Percentiles rank a stretch among this genome's conserved stretches.
These are phyloP conservation scores for Ooceraea biroi DNA, from an alignment of 1,140 invertebrate species.

Conservation along the genomic window DNA sequence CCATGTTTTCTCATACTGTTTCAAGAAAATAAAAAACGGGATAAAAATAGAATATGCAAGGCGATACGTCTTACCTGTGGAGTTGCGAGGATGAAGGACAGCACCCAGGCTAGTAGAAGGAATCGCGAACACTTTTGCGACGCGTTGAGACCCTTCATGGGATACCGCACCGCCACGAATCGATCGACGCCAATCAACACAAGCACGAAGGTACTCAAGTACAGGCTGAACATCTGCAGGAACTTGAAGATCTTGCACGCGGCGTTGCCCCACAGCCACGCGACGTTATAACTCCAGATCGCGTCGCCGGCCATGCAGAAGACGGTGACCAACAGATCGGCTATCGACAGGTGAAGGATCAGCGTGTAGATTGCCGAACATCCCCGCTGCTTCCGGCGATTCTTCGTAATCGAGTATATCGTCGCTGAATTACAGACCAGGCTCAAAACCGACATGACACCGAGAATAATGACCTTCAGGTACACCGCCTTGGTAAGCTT, in stretches of 20 bases:
- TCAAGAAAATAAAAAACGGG: not conserved
- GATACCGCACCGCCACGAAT: conserved; percentile 93
- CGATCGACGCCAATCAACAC: conserved; percentile 94
- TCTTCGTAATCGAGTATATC: conserved; percentile 90
- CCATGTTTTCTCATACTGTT: no score
- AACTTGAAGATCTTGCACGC: conserved; percentile 94
- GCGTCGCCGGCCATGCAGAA: conserved; percentile 93
- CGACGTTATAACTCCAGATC: conserved; percentile 92
- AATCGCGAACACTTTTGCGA: conserved; percentile 88
- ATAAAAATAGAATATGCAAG: not conserved
- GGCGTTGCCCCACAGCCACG: conserved; percentile 92
- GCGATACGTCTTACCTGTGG: conserved; percentile 90
- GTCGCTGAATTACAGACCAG: conserved; percentile 91
- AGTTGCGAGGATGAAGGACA: conserved; percentile 91
- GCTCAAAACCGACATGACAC: conserved; percentile 90
- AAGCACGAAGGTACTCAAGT: conserved; percentile 94
- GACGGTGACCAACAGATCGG: conserved; percentile 92
- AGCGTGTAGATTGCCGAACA: conserved; percentile 91
- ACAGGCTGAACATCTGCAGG: conserved; percentile 93
- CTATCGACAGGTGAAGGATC: conserved; percentile 91
- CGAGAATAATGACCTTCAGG: conserved; percentile 89
- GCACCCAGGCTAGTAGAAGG: conserved; percentile 89
- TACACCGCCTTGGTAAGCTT: conserved; percentile 87
- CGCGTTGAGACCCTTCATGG: conserved; percentile 91
- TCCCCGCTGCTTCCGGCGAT: conserved; percentile 87